Conservation (phyloP, 2,888 invertebrate genomes). For the Maniola hyperantus region DNA sequence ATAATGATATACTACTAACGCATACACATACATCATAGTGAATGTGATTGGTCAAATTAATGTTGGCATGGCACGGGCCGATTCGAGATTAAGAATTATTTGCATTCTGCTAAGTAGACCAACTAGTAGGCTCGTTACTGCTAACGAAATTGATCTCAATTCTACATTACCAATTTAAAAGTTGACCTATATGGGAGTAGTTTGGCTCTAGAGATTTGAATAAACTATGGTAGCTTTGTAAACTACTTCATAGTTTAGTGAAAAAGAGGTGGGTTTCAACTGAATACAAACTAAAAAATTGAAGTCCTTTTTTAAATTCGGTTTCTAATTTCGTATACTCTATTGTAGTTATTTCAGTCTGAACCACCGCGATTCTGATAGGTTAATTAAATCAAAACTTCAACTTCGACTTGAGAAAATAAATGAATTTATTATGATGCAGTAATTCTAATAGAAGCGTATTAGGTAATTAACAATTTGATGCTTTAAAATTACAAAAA, state of each 20-base stretch:
- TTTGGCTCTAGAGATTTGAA: background rate
- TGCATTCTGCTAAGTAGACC: conserved; percentile 18
- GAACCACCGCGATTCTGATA: no score
- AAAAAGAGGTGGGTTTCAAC: background rate
- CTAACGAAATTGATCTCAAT: conserved; percentile 27
- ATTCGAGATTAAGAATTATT: conserved; percentile 29
- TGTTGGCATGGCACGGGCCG: conserved; percentile 16
- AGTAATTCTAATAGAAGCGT: no score
- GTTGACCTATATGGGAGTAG: conserved; percentile 14
- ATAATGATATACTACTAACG: background rate
- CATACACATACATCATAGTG: conserved; percentile 9
- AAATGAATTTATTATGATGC: no score
- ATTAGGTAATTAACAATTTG: no score
- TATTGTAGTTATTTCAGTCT: no score
- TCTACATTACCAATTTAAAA: conserved; percentile 13
- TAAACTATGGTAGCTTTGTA: background rate
- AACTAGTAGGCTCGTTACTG: conserved; percentile 17
- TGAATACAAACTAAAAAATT: background rate
- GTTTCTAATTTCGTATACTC: background rate
- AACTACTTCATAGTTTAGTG: background rate
- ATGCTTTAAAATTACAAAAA: no score
- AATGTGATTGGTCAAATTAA: conserved; percentile 22
- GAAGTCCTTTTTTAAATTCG: no score
- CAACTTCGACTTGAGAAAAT: no score
- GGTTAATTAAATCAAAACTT: no score